Percentiles rank a stretch among this genome's conserved stretches.
These are phyloP conservation scores for Chelon auratus DNA, from an alignment of 2,797 vertebrate genomes.

Conservation along the genomic window DNA sequence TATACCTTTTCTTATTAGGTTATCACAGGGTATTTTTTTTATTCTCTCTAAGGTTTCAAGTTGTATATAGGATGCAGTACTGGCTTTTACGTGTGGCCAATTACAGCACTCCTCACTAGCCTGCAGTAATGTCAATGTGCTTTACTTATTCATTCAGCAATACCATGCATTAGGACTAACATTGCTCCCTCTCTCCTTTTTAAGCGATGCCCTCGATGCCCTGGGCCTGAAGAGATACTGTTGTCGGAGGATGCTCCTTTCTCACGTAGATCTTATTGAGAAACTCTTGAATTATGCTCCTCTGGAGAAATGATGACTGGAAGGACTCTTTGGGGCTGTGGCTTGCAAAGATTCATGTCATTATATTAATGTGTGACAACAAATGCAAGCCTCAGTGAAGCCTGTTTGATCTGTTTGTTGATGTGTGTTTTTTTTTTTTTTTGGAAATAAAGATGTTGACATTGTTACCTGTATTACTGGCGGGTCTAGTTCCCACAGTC, in stretches of 20 bases:
- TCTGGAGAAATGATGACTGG: conserved; percentile 89
- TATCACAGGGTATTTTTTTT: neutral
- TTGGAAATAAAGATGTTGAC: conserved; percentile 69
- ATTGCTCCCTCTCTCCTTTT: conserved; percentile 12
- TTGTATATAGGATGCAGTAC: neutral
- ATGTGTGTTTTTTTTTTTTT: conserved; percentile 41
- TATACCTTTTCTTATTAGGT: conserved; percentile 1
- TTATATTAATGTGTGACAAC: conserved; percentile 6
- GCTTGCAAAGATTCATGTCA: conserved; percentile 6
- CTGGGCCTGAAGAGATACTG: conserved; percentile 96
- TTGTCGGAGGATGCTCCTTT: conserved; percentile 95
- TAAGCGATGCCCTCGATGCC: conserved; percentile 95
- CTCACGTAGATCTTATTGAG: conserved; percentile 98
- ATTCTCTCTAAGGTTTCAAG: neutral
- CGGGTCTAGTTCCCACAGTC: neutral
- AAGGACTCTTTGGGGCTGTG: conserved; percentile 2
- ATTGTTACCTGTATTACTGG: conserved; percentile 1
- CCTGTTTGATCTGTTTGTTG: conserved; percentile 26
- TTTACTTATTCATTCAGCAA: conserved; percentile 6
- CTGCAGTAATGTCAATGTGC: neutral
- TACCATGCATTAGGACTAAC: conserved; percentile 36
- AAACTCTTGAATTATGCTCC: conserved; percentile 98
- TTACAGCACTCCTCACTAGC: neutral
- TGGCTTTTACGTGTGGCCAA: conserved; percentile 17
- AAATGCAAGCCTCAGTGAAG: neutral